Evolutionary conservation across 2,888 invertebrate species (phyloP), one percentile per base, ranked within the genome.

Genomic region (Drosophila nr. perissopoda): DNA sequence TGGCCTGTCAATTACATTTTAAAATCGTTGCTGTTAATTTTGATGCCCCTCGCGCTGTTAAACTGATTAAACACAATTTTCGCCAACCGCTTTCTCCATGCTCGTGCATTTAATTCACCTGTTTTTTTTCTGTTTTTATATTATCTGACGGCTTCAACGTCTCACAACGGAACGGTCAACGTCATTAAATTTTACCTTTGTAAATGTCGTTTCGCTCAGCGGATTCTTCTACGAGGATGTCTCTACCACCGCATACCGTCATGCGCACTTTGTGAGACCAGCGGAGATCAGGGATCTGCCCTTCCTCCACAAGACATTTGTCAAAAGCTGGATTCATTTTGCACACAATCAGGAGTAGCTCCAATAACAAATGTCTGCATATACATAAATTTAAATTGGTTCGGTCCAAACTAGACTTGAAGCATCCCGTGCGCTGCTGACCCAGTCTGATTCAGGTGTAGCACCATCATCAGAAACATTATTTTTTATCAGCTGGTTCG

Each of bases 1-100:
- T 82, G 79, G 78, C 67, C 82, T 86, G 86, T 84, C 88, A 86
- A 88, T 85, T 88, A 86, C 88, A 78, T 81, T 84, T 79, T 79
- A 87, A 87, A 85, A 81, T 87, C 83, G 74, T 79, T 74, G 85
- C 73, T 83, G 83, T 85, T 87, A 85, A 85, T 86, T 86, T 87
- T 77, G 74, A 87, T 85, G 81, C 61, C 68, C 64, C 65, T 69
- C 77, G 73, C 68, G 80, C 75, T 80, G 80, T 88, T 83, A 86
- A 88, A 83, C 84, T 83, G 87, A 86, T 87, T 87, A 88, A 82
- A 80, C 76, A 78, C 78, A 75, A 63, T 78, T 75, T 75, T 69
- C 72, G 61, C 59, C 71, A 65, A 59, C 49, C 49, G 36, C 34
- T 60, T 48, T 42, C 56, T 51, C 59, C 56, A 31, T 42, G 73